Evolutionary conservation across 2,888 invertebrate genomes (phyloP).

Genomic region (Eristalis pertinax): DNA sequence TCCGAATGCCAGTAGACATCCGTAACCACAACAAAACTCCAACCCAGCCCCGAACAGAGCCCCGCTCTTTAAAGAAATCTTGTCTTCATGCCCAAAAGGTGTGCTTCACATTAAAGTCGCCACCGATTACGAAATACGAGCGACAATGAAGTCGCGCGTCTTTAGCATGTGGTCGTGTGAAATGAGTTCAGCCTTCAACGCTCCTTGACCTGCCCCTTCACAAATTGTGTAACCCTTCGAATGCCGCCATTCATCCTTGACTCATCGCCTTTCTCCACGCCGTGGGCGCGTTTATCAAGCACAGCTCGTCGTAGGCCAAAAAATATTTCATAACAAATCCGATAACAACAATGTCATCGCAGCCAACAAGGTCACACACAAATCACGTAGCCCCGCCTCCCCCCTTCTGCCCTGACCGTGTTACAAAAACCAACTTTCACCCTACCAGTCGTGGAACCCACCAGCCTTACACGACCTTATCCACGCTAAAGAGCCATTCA

Average conservation of each 20-base stretch:
- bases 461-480: conserved; percentile 1
- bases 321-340: conserved; percentile 22
- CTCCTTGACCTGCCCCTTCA: background rate
- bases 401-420: background rate
- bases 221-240: background rate
- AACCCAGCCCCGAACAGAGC: no score
- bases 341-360: conserved; percentile 37
- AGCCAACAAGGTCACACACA: conserved; percentile 49
- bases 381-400: conserved; percentile 30
- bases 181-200: background rate
- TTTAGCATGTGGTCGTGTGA: background rate
- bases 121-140: no score
- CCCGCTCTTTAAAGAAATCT: no score
- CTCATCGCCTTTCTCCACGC: background rate
- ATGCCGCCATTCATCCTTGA: conserved; percentile 5
- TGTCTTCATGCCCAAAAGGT: no score
- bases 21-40: no score
- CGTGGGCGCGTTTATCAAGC: background rate
- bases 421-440: conserved; percentile 17
- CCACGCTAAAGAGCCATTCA: conserved; percentile 59
- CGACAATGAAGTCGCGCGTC: no score
- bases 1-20: no score
- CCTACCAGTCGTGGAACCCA: background rate
- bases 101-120: no score
- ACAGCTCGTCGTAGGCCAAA: conserved; percentile 10